Evolutionary conservation across 2,113 vertebrate species (phyloP), one percentile per base, ranked within the genome.

Genomic region (Urocitellus parryii): DNA sequence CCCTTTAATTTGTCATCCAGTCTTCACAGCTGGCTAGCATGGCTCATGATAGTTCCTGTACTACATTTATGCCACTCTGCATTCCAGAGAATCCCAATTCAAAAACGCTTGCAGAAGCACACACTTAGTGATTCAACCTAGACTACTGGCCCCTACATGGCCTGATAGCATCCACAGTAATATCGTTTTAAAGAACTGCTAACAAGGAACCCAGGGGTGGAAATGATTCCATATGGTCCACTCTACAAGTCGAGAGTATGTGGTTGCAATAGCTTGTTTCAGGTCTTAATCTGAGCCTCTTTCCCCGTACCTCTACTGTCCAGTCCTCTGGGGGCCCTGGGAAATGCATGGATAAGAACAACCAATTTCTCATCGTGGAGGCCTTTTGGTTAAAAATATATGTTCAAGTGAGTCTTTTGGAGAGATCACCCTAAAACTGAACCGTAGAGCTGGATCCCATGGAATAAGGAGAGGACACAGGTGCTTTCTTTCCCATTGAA

Each of bases 11-110:
- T 14, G 48, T 53, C 45, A 29, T 9, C n/a, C 9, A 9, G 48
- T 27, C n/a, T 68, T n/a, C 45, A 42, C 11, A 18, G 51, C 39
- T 37, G 67, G 37, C 29, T 0, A 16, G 39, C 0, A 0, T 17
- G n/a, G n/a, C 24, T 89, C 56, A 7, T 5, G 2, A 0, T 2
- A 63, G 13, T 27, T 58, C n/a, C 72, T 79, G 22, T 39, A 9
- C 25, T 27, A 29, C 25, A 25, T 18, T 56, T 12, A 29, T 45
- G 76, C 11, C 76, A 80, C 85, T 89, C 13, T 12, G 22, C 20
- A 32, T n/a, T 37, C 67, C 2, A 2, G 53, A 90, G 48, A 72
- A 51, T 13, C 16, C 53, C 76, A 85, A 73, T 17, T 72, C 72
- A 91, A 70, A 83, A 88, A 58, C 8, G 67, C 48, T 90, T 34